Evolutionary conservation across 2,113 vertebrate species (phyloP), one percentile per base, ranked within the genome.

Genomic region (Hemiprocne comata): DNA sequence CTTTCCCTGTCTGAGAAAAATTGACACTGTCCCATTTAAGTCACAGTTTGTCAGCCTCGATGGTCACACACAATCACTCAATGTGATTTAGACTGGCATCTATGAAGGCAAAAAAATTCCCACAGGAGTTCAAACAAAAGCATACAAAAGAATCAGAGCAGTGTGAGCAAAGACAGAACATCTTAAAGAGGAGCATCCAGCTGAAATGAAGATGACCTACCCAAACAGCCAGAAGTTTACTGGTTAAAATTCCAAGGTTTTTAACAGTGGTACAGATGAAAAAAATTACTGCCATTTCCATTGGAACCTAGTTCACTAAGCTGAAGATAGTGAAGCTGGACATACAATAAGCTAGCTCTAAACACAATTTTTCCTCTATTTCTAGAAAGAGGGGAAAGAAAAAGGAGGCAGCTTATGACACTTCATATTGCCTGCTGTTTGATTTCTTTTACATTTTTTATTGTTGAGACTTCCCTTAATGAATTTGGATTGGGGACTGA

Each of bases 1-100:
- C 90, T 96, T 96, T 94, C 75, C 55, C 14, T 55, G 46, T 51
- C 94, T 84, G 55, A 93, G 86, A 88, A 93, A 90, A 97, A 94
- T 86, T 92, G 90, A 90, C 79, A 84, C 60, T 92, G 95, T 90
- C 94, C 95, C 85, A 94, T 92, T 96, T 96, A 96, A 97, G 95
- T 97, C 95, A 94, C 60, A 71, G 72, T 95, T 77, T 96, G 90
- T 97, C 96, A 94, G 79, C 51, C 55, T 62, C 38, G 67, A 83
- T 76, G 79, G 85, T 83, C 78, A 94, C 82, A 93, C 61, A 33
- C 82, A 73, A 92, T 96, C 94, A 95, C 72, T 94, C 94, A 88
- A 28, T 46, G 90, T 90, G 84, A 93, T 94, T 84, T 88, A 82
- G 94, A 38, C 71, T 94, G 94, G 67, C 92, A 88, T 92, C 42